Evolutionary conservation across 2,797 vertebrate species (phyloP).

Genomic region (Cyclura pinguis): DNA sequence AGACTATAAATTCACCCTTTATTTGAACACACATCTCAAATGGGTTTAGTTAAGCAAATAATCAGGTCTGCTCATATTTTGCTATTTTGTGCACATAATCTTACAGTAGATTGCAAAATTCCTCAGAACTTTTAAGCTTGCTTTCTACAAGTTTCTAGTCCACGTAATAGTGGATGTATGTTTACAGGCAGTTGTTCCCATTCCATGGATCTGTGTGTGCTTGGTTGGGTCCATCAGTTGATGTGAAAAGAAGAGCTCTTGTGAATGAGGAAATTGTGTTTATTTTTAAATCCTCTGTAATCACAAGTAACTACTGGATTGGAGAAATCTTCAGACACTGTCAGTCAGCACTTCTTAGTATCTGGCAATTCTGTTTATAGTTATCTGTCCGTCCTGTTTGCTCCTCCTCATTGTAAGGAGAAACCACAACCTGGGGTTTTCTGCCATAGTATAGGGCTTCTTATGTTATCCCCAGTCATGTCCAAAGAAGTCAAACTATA

Average conservation of each 20-base stretch:
- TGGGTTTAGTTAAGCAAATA: conserved; percentile 24
- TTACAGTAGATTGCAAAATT: conserved; percentile 16
- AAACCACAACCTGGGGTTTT: neutral
- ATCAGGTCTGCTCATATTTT: conserved; percentile 16
- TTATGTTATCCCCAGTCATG: neutral
- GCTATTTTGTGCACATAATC: neutral
- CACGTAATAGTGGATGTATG: conserved; percentile 5
- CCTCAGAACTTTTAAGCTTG: conserved; percentile 3
- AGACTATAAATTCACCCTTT: neutral
- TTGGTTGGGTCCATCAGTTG: neutral
- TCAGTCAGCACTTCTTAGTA: neutral
- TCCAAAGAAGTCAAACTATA: neutral
- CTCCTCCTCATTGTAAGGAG: neutral
- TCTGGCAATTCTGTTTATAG: neutral
- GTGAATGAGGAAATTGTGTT: neutral
- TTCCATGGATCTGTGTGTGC: neutral
- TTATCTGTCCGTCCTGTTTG: neutral
- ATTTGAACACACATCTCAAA: neutral
- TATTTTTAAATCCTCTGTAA: neutral
- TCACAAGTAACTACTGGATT: conserved; percentile 20
- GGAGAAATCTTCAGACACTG: neutral
- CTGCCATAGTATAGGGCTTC: neutral
- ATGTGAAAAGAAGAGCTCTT: conserved; percentile 2
- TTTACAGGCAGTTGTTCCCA: conserved; percentile 29
- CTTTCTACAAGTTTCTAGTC: conserved; percentile 14